These are phyloP conservation scores for Holacanthella duospinosa DNA, from an alignment of 2,888 invertebrate species.

Conservation along the genomic window DNA sequence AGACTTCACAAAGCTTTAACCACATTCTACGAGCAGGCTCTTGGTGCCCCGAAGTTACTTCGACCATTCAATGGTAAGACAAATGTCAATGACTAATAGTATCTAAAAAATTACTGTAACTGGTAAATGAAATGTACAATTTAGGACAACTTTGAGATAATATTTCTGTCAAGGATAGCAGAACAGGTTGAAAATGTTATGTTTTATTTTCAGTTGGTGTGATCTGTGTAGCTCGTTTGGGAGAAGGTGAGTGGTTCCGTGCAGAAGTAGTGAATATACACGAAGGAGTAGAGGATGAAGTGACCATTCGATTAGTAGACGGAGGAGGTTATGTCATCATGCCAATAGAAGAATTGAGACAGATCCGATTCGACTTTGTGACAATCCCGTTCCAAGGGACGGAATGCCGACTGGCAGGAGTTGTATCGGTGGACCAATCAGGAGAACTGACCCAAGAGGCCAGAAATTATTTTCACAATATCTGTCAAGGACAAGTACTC, in stretches of 20 bases:
- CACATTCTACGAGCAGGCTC: slow-evolving; percentile 61
- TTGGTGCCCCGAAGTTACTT: slow-evolving; percentile 67
- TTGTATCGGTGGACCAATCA: slow-evolving; percentile 56
- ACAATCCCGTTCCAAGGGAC: slow-evolving; percentile 92
- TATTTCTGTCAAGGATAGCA: background rate
- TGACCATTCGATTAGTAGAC: slow-evolving; percentile 76
- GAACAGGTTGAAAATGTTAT: background rate
- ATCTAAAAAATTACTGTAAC: no score
- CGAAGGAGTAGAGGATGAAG: slow-evolving; percentile 51
- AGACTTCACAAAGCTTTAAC: slow-evolving; percentile 72
- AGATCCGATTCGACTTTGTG: slow-evolving; percentile 89
- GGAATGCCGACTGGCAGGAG: slow-evolving; percentile 84
- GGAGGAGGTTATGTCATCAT: slow-evolving; percentile 85
- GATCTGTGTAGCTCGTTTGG: slow-evolving; percentile 75
- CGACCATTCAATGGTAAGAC: slow-evolving; percentile 62
- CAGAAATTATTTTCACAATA: slow-evolving; percentile 60
- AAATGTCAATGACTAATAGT: background rate
- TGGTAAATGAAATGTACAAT: no score
- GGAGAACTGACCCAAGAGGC: slow-evolving; percentile 64
- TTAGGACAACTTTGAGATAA: background rate
- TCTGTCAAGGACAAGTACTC: slow-evolving; percentile 70
- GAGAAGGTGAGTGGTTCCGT: slow-evolving; percentile 72
- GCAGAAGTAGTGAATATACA: slow-evolving; percentile 61
- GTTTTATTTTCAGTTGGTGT: slow-evolving; percentile 56
- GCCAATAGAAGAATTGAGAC: slow-evolving; percentile 65